phyloP scores from a whole-genome alignment of 1,140 invertebrate genomes.

The Pomacea maculata region DNA sequence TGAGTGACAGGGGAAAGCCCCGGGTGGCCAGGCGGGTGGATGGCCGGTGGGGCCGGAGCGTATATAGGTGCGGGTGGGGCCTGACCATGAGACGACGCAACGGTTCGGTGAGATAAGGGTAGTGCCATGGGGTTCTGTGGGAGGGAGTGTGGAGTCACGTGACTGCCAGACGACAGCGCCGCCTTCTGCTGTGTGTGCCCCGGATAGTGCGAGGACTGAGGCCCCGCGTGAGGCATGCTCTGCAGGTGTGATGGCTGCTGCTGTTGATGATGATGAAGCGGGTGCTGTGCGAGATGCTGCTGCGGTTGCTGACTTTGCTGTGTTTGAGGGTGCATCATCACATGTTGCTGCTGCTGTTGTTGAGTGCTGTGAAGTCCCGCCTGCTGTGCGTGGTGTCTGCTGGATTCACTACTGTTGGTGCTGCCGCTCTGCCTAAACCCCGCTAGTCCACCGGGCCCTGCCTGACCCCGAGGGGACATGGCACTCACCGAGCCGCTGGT shows the following conservation, averaged over 20 bases:
- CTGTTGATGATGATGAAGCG: background rate
- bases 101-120: background rate
- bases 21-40: conserved; percentile 3
- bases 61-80: background rate
- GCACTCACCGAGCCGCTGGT: background rate
- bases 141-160: background rate
- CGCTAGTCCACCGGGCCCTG: background rate
- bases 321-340: conserved; percentile 13
- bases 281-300: background rate
- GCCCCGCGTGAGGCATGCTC: background rate
- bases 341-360: background rate
- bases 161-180: background rate
- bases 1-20: conserved; percentile 2
- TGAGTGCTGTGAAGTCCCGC: too few relatives aligned
- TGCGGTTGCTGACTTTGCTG: conserved; percentile 7
- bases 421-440: background rate
- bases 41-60: background rate
- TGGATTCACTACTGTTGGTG: background rate
- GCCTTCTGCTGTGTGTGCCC: background rate
- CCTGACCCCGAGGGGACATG: too few relatives aligned
- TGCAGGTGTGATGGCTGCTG: conserved; percentile 1
- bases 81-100: background rate
- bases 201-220: background rate
- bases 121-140: background rate
- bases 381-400: conserved; percentile 5